phyloP scores from a whole-genome alignment of 2,797 vertebrate genomes.

The Cirrhinus molitorella region DNA sequence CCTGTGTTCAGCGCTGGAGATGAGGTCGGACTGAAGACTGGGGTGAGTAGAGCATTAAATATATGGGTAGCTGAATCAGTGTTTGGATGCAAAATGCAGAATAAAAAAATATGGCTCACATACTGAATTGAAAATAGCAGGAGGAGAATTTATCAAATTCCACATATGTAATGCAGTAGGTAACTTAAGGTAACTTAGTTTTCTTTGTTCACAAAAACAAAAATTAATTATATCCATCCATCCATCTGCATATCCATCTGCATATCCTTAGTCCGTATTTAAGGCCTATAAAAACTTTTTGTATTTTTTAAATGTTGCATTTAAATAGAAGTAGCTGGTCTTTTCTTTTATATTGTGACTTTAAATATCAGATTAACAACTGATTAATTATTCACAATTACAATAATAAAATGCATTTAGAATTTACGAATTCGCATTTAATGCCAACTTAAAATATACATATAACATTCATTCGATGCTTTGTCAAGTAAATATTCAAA shows the following conservation, averaged over 20 bases:
- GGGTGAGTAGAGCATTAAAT: constrained; percentile 28
- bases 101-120: background rate
- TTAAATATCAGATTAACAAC: background rate
- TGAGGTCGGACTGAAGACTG: constrained; percentile 81
- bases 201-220: background rate
- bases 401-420: background rate
- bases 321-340: background rate
- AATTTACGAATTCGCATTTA: background rate
- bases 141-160: background rate
- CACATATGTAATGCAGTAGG: too few relatives aligned
- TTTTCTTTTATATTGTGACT: background rate
- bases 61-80: background rate
- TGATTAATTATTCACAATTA: background rate
- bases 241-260: background rate
- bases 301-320: background rate
- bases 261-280: background rate
- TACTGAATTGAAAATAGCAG: background rate
- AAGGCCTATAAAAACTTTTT: background rate
- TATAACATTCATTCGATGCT: background rate
- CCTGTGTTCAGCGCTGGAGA: constrained; percentile 88
- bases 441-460: background rate
- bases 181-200: background rate
- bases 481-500: background rate
- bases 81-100: background rate
- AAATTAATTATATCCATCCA: background rate